A percentile compares a stretch with the other conserved stretches of the same genome.
Conservation (phyloP, 2,888 invertebrate species). For the Phanerotoma sp. region DNA sequence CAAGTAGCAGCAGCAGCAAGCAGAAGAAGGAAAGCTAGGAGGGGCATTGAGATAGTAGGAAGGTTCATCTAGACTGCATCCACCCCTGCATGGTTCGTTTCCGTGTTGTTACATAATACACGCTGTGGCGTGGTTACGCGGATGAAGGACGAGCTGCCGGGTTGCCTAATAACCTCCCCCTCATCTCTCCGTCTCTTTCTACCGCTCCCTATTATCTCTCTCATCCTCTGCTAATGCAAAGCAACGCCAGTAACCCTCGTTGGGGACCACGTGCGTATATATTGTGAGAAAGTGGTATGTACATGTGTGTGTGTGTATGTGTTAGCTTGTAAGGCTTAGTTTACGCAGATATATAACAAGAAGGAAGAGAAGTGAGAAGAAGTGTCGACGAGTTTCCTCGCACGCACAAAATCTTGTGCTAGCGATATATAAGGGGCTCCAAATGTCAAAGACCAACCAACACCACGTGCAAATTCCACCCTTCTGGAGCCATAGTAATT, state of each 20-base stretch:
- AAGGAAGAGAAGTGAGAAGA: not conserved
- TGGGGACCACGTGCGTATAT: not conserved
- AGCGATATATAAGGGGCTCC: conserved; percentile 5
- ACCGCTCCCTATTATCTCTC: conserved; percentile 1
- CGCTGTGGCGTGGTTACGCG: conserved; percentile 54
- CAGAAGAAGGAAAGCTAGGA: not conserved
- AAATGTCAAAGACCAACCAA: conserved; percentile 19
- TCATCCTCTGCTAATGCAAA: conserved; percentile 27
- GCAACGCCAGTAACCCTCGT: conserved; percentile 8
- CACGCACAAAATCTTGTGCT: not conserved
- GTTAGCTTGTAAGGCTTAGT: not conserved
- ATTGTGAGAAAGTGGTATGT: not conserved
- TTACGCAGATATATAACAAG: not conserved
- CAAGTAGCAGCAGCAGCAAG: no score
- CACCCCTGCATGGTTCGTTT: conserved; percentile 51
- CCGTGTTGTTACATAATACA: conserved; percentile 58
- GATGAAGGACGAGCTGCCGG: conserved; percentile 57
- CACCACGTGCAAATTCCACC: conserved; percentile 2
- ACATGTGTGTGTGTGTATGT: not conserved
- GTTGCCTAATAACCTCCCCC: conserved; percentile 56
- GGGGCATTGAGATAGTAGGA: conserved; percentile 8
- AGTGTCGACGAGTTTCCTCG: conserved; percentile 1
- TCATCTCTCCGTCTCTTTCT: conserved; percentile 28
- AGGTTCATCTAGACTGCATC: conserved; percentile 34
- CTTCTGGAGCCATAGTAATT: conserved; percentile 46